Evolutionary conservation across 2,888 invertebrate genomes (phyloP).

Genomic region (Limnephilus rhombicus): DNA sequence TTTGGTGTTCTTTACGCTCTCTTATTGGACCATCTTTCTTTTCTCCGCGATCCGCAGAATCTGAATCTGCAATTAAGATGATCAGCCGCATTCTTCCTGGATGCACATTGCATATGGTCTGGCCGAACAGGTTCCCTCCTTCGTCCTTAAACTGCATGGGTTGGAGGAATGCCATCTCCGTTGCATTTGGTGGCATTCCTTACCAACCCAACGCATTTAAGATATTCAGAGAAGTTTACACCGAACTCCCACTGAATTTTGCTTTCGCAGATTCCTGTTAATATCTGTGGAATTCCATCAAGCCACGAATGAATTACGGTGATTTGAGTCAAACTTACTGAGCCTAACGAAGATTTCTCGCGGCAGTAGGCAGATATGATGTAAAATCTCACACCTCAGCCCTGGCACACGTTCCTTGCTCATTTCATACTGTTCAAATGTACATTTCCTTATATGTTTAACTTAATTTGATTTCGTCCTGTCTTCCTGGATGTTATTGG

Average conservation of each 20-base stretch:
- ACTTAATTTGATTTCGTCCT: too few species aligned
- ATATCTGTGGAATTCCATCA: neutral
- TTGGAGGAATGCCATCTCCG: neutral
- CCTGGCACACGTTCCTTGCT: neutral
- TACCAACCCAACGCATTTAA: neutral
- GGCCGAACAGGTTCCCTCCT: neutral
- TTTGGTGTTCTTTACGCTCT: neutral
- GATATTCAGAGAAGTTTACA: neutral
- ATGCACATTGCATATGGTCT: neutral
- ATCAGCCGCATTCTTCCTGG: neutral
- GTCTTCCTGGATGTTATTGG: too few species aligned
- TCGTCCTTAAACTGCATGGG: neutral
- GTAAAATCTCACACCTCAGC: neutral
- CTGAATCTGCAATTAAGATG: neutral
- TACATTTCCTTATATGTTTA: too few species aligned
- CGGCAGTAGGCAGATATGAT: neutral
- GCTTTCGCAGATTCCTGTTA: neutral
- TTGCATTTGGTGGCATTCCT: constrained; percentile 15
- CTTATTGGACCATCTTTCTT: neutral
- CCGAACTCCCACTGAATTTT: constrained; percentile 6
- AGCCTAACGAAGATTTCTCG: neutral
- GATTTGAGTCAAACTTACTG: neutral
- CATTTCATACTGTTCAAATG: too few species aligned
- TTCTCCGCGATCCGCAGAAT: neutral
- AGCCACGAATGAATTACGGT: neutral